Evolutionary conservation across 2,888 invertebrate genomes (phyloP).

Genomic region (Zelleria hepariella): DNA sequence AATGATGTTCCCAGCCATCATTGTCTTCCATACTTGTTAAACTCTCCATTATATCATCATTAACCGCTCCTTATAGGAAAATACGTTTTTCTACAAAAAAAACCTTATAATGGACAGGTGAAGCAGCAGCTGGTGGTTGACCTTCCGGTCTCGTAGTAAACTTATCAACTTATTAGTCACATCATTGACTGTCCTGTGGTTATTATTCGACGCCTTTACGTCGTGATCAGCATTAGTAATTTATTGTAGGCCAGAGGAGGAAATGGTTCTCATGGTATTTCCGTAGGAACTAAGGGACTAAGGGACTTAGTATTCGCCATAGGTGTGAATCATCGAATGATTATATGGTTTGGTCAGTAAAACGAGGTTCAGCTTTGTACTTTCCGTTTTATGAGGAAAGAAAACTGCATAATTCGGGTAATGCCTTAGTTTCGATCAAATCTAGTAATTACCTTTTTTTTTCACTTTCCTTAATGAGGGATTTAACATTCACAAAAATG

Average conservation of each 20-base stretch:
- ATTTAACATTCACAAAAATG: no score
- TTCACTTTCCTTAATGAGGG: no score
- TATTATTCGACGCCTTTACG: no score
- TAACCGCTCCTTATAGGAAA: neutral
- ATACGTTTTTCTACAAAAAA: neutral
- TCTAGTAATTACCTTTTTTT: no score
- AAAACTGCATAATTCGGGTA: neutral
- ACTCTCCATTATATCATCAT: neutral
- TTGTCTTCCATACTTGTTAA: neutral
- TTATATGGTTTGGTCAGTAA: no score
- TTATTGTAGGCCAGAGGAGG: neutral
- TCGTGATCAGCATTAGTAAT: conserved; percentile 1
- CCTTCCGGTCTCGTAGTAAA: conserved; percentile 39
- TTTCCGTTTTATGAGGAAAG: no score
- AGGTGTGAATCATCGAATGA: conserved; percentile 1
- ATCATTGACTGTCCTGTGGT: neutral
- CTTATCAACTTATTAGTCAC: neutral
- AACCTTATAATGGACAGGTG: conserved; percentile 39
- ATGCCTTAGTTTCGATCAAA: no score
- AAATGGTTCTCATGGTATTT: neutral
- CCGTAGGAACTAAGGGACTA: neutral
- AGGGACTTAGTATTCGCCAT: neutral
- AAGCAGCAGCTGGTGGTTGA: conserved; percentile 49
- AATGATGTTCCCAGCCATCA: neutral
- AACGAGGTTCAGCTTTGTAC: neutral